These are phyloP conservation scores for Epirrhoe alternata DNA, from an alignment of 2,888 invertebrate genomes.

Conservation along the genomic window DNA sequence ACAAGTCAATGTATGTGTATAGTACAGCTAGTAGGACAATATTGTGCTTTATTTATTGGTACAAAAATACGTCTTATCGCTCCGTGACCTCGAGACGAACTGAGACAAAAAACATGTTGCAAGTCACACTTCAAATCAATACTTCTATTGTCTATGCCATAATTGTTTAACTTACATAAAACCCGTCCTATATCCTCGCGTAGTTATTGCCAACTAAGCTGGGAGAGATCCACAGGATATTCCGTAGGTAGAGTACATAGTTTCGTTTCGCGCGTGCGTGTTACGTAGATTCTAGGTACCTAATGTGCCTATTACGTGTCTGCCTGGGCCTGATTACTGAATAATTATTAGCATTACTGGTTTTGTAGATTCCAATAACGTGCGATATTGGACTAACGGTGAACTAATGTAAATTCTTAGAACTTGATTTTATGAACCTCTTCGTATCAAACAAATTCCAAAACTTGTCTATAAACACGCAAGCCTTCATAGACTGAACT, in stretches of 20 bases:
- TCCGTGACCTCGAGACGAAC: constrained; percentile 52
- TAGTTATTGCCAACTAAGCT: neutral
- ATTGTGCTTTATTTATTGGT: constrained; percentile 3
- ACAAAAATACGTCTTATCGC: constrained; percentile 55
- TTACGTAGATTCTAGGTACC: constrained; percentile 39
- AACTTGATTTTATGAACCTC: neutral
- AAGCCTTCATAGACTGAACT: constrained; percentile 4
- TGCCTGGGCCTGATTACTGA: constrained; percentile 52
- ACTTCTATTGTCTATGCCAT: constrained; percentile 15
- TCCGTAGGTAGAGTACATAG: constrained; percentile 39
- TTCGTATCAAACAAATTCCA: neutral
- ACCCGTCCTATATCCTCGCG: neutral
- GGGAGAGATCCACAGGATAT: constrained; percentile 27
- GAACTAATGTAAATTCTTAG: neutral
- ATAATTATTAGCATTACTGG: constrained; percentile 49
- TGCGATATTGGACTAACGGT: constrained; percentile 39
- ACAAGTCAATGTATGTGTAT: no score
- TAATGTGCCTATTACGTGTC: constrained; percentile 43
- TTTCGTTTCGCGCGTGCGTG: constrained; percentile 61
- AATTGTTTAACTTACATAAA: constrained; percentile 11
- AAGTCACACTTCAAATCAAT: constrained; percentile 43
- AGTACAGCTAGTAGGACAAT: neutral
- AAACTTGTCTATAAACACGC: neutral
- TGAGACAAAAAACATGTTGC: constrained; percentile 50
- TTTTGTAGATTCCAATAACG: constrained; percentile 39